Evolutionary conservation across 2,113 vertebrate genomes (phyloP), one percentile per base, ranked within the genome.

Genomic region (Lates calcarifer): DNA sequence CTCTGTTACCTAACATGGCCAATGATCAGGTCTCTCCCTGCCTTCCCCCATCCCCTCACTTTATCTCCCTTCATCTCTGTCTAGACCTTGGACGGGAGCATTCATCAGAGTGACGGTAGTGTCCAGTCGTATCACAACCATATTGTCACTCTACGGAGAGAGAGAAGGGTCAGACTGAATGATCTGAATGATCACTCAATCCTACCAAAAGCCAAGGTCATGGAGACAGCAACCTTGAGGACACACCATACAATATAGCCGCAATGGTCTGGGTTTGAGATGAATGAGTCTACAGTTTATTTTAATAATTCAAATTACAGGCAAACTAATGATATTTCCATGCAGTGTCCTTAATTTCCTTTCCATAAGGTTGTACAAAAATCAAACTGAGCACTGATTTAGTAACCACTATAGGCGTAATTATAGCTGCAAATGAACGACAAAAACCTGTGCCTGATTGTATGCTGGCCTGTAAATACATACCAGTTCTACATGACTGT

Each of bases 161-260:
- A 66, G 69, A 77, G 78, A 62, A 53, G 71, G 92, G 88, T 88
- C 81, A 85, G 65, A 84, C 57, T 43, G 49, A 33, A 77, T 80
- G 89, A 90, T 49, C 72, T 83, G 87, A 89, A 91, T 87, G 71
- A 93, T 91, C 88, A 73, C 88, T 93, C 88, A 84, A 72, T 87
- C 76, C 74, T 45, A 53, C 61, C 81, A 82, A 65, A 79, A 84
- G 82, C 75, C 93, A 94, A 93, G 91, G 94, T 89, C 92, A 82
- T 4, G 43, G 20, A 67, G 39, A 79, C 55, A 41, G 60, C 65
- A 69, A 58, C 77, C 74, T 84, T 57, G 37, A 85, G 55, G 77
- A 85, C 57, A 26, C 43, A 26, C 29, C 29, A 0, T 5, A 60
- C 18, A 41, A 43, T 53, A 7, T 3, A 37, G n/a, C 66, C 53